Conservation (phyloP, 2,797 vertebrate species). For the Hipposideros larvatus region DNA sequence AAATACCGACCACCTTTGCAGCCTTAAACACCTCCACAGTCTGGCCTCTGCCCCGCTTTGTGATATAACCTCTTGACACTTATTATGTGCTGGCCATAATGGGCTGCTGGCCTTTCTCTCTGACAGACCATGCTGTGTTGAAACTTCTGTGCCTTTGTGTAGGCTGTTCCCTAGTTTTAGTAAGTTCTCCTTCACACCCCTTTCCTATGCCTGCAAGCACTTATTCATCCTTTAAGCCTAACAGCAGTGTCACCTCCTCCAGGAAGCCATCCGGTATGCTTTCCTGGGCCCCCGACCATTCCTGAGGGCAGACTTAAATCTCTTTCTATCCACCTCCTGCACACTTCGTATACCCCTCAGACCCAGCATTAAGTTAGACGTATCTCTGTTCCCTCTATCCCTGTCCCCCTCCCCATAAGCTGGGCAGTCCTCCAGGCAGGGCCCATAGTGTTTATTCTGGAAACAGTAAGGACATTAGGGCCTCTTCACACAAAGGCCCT, state of each 20-base stretch:
- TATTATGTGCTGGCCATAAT: background rate
- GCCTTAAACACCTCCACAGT: background rate
- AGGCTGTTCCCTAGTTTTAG: background rate
- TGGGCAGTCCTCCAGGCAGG: background rate
- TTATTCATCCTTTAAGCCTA: background rate
- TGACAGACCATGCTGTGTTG: background rate
- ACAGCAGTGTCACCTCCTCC: background rate
- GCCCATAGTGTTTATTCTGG: background rate
- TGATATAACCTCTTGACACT: background rate
- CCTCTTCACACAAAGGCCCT: background rate
- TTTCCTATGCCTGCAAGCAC: background rate
- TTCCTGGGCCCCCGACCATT: background rate
- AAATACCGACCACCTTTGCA: background rate
- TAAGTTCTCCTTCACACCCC: background rate
- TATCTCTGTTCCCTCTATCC: background rate
- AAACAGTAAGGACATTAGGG: background rate
- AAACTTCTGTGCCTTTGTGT: background rate
- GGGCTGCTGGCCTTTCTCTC: constrained; percentile 9
- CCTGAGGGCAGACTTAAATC: background rate
- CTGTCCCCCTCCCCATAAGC: too few relatives aligned
- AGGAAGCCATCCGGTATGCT: background rate
- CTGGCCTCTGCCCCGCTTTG: background rate
- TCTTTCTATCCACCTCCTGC: background rate
- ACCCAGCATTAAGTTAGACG: background rate
- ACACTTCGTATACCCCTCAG: background rate